phyloP scores from a whole-genome alignment of 2,888 invertebrate genomes.

The Megastigmus dorsalis region DNA sequence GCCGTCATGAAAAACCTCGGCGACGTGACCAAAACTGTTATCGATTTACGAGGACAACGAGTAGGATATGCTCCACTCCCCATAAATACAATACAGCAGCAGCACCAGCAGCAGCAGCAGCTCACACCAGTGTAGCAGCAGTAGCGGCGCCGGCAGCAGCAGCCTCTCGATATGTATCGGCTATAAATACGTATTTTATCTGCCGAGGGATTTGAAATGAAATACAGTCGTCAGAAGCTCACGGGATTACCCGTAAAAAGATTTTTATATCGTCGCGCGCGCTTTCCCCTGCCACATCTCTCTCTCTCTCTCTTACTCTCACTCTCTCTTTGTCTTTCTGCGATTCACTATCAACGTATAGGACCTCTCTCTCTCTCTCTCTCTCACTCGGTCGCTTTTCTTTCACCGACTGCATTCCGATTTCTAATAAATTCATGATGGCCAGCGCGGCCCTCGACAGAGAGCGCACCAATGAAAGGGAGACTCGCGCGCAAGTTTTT shows the following conservation, averaged over 20 bases:
- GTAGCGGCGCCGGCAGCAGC: constrained; percentile 51
- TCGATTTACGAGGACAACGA: constrained; percentile 65
- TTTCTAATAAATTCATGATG: constrained; percentile 42
- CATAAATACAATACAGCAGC: constrained; percentile 63
- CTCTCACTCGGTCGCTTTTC: neutral
- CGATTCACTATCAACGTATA: neutral
- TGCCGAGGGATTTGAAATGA: constrained; percentile 68
- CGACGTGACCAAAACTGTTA: constrained; percentile 60
- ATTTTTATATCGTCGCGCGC: constrained; percentile 51
- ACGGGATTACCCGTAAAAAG: constrained; percentile 67
- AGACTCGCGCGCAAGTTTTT: no score
- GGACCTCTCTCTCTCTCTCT: constrained; percentile 10
- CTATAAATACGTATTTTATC: constrained; percentile 70
- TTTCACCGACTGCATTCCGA: constrained; percentile 17
- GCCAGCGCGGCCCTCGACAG: neutral
- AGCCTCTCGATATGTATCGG: constrained; percentile 59
- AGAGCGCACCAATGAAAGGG: neutral
- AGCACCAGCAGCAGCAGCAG: constrained; percentile 54
- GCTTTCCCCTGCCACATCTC: neutral
- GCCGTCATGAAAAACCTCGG: constrained; percentile 28
- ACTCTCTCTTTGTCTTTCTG: neutral
- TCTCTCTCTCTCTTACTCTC: constrained; percentile 15
- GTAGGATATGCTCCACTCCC: constrained; percentile 56
- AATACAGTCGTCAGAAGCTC: constrained; percentile 71
- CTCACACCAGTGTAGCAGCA: no score